phyloP scores from a whole-genome alignment of 2,113 vertebrate species.

The Macrotus californicus region DNA sequence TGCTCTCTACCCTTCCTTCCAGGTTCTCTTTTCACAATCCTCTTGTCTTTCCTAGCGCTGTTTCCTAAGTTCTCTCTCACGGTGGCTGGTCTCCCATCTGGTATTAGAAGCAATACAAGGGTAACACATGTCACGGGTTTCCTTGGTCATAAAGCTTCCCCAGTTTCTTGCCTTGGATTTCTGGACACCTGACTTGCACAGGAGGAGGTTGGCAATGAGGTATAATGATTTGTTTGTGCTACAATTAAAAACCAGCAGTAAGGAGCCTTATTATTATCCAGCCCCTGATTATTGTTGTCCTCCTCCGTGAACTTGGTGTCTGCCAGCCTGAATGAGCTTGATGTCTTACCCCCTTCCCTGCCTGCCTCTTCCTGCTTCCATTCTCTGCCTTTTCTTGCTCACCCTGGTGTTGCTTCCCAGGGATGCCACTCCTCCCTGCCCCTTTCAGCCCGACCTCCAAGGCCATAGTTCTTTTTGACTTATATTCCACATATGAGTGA shows the following conservation, averaged over 20 bases:
- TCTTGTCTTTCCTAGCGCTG: background rate
- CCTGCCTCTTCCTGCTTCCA: background rate
- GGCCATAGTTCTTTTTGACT: background rate
- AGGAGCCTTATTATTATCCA: constrained; percentile 56
- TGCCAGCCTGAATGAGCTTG: constrained; percentile 1
- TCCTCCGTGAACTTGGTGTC: constrained; percentile 32
- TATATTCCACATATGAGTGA: background rate
- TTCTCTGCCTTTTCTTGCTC: background rate
- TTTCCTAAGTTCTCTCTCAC: background rate
- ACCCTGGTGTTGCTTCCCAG: background rate
- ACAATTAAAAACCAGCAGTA: constrained; percentile 17
- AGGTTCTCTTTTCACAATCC: background rate
- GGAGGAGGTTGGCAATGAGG: constrained; percentile 39
- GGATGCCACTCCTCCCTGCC: background rate
- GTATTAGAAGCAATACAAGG: background rate
- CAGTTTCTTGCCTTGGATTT: background rate
- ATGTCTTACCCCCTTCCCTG: background rate
- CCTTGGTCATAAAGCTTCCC: background rate
- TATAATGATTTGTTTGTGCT: constrained; percentile 66
- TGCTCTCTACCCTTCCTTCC: background rate
- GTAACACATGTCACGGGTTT: background rate
- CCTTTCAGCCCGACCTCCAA: background rate
- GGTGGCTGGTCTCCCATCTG: background rate
- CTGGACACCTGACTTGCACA: constrained; percentile 50
- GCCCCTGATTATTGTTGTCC: constrained; percentile 33